Base-by-base conservation (phyloP, 1,140 invertebrate genomes). In the Caenorhabditis brenneri region DNA sequence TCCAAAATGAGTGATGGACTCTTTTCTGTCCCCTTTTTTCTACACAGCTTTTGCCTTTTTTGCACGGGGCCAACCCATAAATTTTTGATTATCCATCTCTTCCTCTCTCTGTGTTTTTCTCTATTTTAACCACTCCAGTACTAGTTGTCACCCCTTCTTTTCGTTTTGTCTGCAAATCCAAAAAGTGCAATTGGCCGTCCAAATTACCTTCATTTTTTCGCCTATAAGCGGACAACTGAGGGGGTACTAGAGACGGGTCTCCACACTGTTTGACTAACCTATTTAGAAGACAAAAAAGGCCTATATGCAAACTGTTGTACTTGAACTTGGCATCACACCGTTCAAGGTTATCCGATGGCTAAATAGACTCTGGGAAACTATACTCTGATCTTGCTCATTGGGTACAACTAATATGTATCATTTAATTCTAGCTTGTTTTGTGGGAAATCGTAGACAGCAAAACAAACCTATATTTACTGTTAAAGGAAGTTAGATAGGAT, bases 171-270 rank as follows among this genome's bases (percentile, higher is more conserved):
- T 74, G 22, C 65, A 74, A 74, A 74, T 74, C 65, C 65, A 24
- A 74, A 74, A 74, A 74, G 65, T 74, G 36, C 65, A 74, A 74
- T 46, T 27, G 65, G 33, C 65, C 65, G 65, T 39, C 33, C 65
- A 74, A 74, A 74, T 74, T 74, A 74, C 65, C 65, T 46, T 74
- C 65, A 74, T 74, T 74, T 74, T 74, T 74, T 55, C 19, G 19
- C 7, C 31, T 33, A 22, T 33, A 15, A 36, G 15, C 19, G 29
- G 22, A 22, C n/a, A 46, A 12, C 12, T 24, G 36, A 65, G 16
- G 3, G 31, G 58, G 10, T 7, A 19, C 15, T 7, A 12, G 53
- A 9, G 55, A 53, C 16, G 16, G n/a, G 49, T 42, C 39, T 42
- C 39, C 19, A 58, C 53, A 36, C 1, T 74, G 36, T 74, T 74